These are phyloP conservation scores for Diorhabda sublineata DNA, from an alignment of 1,140 invertebrate genomes.

Conservation along the genomic window DNA sequence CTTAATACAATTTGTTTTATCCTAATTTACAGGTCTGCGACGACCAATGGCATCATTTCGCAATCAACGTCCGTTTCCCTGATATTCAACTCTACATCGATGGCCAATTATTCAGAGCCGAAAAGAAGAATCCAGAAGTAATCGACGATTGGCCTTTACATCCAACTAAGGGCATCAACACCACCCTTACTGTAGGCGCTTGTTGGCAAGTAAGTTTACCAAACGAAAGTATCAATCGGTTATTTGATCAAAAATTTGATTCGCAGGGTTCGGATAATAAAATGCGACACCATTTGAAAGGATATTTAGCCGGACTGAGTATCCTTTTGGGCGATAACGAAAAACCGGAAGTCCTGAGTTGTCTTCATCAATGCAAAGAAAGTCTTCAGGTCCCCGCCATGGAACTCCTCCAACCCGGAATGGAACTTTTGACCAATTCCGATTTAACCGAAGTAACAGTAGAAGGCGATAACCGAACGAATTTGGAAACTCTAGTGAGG, in stretches of 20 bases:
- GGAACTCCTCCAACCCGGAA: conserved; percentile 71
- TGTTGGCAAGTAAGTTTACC: conserved; percentile 86
- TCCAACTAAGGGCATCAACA: conserved; percentile 88
- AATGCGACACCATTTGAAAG: conserved; percentile 84
- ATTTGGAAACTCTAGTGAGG: conserved; percentile 81
- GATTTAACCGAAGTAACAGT: conserved; percentile 88
- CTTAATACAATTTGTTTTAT: not conserved
- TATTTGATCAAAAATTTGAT: not conserved
- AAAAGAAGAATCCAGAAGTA: conserved; percentile 88
- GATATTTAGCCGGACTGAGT: conserved; percentile 82
- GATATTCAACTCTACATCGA: conserved; percentile 86
- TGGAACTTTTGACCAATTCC: conserved; percentile 65
- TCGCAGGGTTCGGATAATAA: conserved; percentile 70
- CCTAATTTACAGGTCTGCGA: conserved; percentile 78
- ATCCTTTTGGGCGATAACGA: conserved; percentile 77
- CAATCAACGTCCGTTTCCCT: conserved; percentile 86
- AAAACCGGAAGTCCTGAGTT: conserved; percentile 74
- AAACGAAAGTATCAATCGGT: not conserved
- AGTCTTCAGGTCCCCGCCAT: conserved; percentile 72
- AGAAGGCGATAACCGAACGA: conserved; percentile 83
- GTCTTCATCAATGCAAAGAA: conserved; percentile 82
- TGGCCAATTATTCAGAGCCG: conserved; percentile 73
- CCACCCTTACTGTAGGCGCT: conserved; percentile 89
- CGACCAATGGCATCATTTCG: conserved; percentile 98
- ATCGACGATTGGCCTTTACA: conserved; percentile 99